Conservation (phyloP, 2,888 invertebrate genomes). For the Drosophila gaucha region DNA sequence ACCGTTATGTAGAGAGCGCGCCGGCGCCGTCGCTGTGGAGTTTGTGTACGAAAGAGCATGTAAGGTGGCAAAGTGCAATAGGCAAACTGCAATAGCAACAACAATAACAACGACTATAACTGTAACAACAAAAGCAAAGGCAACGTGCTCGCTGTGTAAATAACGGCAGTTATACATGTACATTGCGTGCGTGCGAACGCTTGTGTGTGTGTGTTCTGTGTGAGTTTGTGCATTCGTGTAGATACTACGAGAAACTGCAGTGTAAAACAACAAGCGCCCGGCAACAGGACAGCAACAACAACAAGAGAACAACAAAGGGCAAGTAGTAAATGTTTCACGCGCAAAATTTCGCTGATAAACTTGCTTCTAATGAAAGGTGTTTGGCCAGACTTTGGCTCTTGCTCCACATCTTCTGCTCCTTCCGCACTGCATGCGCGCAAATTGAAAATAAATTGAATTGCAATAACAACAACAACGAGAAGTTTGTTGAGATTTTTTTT, state of each 20-base stretch:
- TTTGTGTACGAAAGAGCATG: constrained; percentile 72
- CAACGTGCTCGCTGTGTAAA: constrained; percentile 74
- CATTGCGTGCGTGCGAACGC: constrained; percentile 19
- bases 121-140: constrained; percentile 43
- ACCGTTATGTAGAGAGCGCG: constrained; percentile 56
- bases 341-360: constrained; percentile 65
- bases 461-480: constrained; percentile 45
- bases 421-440: constrained; percentile 67
- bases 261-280: constrained; percentile 63
- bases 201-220: constrained; percentile 18
- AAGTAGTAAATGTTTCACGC: constrained; percentile 37
- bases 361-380: constrained; percentile 69
- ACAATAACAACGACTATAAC: constrained; percentile 38
- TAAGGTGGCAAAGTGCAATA: constrained; percentile 58
- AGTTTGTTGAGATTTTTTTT: constrained; percentile 18
- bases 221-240: constrained; percentile 35
- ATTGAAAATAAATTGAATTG: constrained; percentile 77
- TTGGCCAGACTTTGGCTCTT: constrained; percentile 18
- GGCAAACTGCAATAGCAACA: constrained; percentile 40
- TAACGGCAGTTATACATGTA: constrained; percentile 46
- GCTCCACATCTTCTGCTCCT: constrained; percentile 1
- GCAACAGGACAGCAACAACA: constrained; percentile 49
- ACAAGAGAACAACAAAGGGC: constrained; percentile 16
- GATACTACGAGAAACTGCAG: constrained; percentile 53
- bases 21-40: constrained; percentile 67